Base-by-base conservation (phyloP, 2,888 invertebrate genomes). In the Acheta domesticus region DNA sequence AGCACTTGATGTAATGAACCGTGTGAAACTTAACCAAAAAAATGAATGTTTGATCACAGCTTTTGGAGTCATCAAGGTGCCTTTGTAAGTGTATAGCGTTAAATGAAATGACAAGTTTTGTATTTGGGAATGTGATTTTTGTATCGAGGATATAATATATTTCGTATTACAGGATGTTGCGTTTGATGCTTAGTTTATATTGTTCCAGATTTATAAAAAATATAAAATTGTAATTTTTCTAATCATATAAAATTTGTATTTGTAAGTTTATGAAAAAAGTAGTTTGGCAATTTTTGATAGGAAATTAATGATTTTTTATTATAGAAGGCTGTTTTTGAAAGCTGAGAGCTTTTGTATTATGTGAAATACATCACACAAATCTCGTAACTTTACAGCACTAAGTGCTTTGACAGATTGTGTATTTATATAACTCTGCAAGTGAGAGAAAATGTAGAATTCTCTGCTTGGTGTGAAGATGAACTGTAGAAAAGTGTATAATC, bases 171-270 rank as follows among this genome's bases (percentile, higher is more conserved):
- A n/a, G n/a, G 62, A 62, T 62, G 62, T 62, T 62, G 62, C 16
- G 62, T 62, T 62, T 62, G n/a, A 62, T 19, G n/a, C 62, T 62
- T 62, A 62, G 62, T 62, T 62, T 62, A 62, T 62, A 62, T 62
- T 62, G 62, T 62, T 62, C 62, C 14, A 62, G 62, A 62, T 62
- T 62, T 77, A n/a, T 48, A 77, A 48, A 77, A 77, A 77, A 48
- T 20, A 36, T 77, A 48, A 77, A 77, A 20, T 49, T 77, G 49
- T 14, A 77, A 48, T 77, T 16, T 36, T 62, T 62, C 62, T 62
- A 62, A 62, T 36, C 36, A 36, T 77, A 50, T 77, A 21, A 77
- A 49, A 77, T 76, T 48, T 76, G 76, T 76, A 76, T 49, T 49
- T 77, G 77, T 77, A 77, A 21, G n/a, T 20, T 50, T 50, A 49